phyloP scores from a whole-genome alignment of 2,113 vertebrate genomes.

The Haemorhous mexicanus region DNA sequence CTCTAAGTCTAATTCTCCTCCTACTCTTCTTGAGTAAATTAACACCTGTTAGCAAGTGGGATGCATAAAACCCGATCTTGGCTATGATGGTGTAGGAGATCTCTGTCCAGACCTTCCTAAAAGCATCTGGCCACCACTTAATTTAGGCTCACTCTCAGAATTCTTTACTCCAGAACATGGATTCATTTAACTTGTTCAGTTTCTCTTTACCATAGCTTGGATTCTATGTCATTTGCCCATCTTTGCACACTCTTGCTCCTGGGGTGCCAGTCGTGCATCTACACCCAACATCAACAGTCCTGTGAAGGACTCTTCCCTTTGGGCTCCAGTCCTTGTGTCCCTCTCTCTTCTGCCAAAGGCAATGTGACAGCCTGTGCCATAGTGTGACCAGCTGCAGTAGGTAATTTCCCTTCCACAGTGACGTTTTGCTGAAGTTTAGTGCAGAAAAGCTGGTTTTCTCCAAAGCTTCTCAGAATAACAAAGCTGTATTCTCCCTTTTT shows the following conservation, averaged over 20 bases:
- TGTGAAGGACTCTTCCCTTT: neutral
- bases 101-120: neutral
- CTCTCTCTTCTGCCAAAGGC: neutral
- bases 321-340: neutral
- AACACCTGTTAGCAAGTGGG: neutral
- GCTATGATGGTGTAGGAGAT: neutral
- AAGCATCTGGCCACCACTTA: neutral
- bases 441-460: neutral
- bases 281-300: neutral
- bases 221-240: neutral
- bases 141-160: neutral
- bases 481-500: neutral
- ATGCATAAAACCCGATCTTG: neutral
- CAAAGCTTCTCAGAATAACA: neutral
- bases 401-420: neutral
- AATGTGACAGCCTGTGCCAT: neutral
- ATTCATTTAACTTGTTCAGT: neutral
- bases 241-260: neutral
- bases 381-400: neutral
- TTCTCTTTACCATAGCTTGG: neutral
- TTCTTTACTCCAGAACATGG: neutral
- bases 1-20: neutral
- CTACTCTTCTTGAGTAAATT: neutral
- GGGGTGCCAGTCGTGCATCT: neutral
- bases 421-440: fast-evolving